phyloP scores from a whole-genome alignment of 2,113 vertebrate species.

The Tachuris rubrigastra region DNA sequence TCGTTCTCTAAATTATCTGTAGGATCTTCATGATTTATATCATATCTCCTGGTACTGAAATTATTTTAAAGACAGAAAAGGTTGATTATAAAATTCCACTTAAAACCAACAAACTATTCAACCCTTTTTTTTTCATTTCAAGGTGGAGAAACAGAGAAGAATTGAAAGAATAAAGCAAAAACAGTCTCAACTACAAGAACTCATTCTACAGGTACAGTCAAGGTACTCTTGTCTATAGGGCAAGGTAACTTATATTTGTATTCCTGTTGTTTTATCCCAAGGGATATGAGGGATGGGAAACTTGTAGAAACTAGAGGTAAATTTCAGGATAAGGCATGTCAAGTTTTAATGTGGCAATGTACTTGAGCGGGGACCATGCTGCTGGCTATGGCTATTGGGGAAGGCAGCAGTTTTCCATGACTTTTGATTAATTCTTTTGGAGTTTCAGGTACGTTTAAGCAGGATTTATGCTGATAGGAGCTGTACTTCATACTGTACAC shows the following conservation, averaged over 20 bases:
- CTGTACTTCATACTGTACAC: neutral
- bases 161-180: slow-evolving; percentile 99
- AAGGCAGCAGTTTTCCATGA: neutral
- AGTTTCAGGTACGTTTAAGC: neutral
- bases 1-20: neutral
- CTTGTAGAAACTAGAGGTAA: neutral
- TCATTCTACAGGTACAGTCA: slow-evolving; percentile 93
- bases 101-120: neutral
- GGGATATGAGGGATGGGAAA: neutral
- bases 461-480: neutral
- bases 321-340: neutral
- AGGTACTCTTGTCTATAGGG: slow-evolving; percentile 49
- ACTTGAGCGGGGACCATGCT: neutral
- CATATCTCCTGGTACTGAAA: neutral
- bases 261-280: neutral
- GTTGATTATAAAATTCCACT: neutral
- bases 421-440: neutral
- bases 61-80: neutral
- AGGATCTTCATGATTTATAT: neutral
- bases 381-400: neutral
- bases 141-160: slow-evolving; percentile 95
- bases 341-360: neutral
- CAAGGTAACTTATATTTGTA: slow-evolving; percentile 31
- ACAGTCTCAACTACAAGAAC: slow-evolving; percentile 97
- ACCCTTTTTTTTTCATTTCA: neutral